A percentile compares a stretch with the other conserved stretches of the same genome.
Evolutionary conservation across 1,140 invertebrate species (phyloP).

Genomic region (Trypoxylus dichotomus): DNA sequence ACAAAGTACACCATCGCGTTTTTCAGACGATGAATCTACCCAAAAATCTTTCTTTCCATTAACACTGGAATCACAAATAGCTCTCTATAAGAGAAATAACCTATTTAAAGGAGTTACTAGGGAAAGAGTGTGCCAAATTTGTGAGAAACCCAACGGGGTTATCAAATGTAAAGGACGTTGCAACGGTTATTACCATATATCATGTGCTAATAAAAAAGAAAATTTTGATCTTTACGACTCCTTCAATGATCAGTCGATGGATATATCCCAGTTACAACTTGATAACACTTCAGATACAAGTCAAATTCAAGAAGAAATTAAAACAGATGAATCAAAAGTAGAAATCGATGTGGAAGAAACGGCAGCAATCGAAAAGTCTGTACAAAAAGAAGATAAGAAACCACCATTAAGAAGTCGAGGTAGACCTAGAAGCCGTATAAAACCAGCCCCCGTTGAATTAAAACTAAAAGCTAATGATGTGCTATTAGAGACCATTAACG

Average conservation of each 20-base stretch:
- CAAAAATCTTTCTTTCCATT: conserved; percentile 44
- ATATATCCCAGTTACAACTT: neutral
- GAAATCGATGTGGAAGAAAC: neutral
- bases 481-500: neutral
- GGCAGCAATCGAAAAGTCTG: neutral
- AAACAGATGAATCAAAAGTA: neutral
- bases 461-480: neutral
- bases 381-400: neutral
- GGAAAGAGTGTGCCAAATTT: conserved; percentile 69
- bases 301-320: neutral
- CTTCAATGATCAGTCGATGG: neutral
- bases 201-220: conserved; percentile 48
- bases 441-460: neutral
- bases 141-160: conserved; percentile 62
- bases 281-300: neutral
- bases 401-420: neutral
- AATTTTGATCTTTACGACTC: neutral
- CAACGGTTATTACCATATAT: conserved; percentile 57
- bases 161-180: conserved; percentile 66
- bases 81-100: conserved; percentile 52
- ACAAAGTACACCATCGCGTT: conserved; percentile 1
- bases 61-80: conserved; percentile 37
- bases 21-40: conserved; percentile 49
- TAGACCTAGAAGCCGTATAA: neutral
- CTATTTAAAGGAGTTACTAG: conserved; percentile 63